Evolutionary conservation across 2,888 invertebrate species (phyloP), one percentile per base, ranked within the genome.

Genomic region (Caenorhabditis doughertyi): DNA sequence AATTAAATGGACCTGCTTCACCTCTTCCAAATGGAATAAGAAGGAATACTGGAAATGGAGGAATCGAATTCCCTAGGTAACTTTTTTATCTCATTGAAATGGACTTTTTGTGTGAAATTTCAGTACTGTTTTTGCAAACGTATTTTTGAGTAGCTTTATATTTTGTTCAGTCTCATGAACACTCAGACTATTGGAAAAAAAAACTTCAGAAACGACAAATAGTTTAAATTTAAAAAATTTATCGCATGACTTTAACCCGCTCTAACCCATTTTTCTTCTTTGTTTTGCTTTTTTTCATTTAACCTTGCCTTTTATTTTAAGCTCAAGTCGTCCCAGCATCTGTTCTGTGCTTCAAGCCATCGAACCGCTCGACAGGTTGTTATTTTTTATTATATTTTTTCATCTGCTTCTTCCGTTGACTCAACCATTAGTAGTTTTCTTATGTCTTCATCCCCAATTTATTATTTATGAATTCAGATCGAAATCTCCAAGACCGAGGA

Each of bases 401-500:
- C 56, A 35, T 65, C 51, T 64, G 39, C 35, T 42, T 11, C 44
- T 58, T 51, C 18, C 8, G 65, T 58, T 39, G 23, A 56, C 51
- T 60, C 49, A 53, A 47, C 56, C 67, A 56, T 5, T 76, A 42
- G 29, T n/a, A n/a, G n/a, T n/a, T n/a, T n/a, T n/a, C n/a, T n/a
- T n/a, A n/a, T n/a, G n/a, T n/a, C n/a, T n/a, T n/a, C n/a, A n/a
- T n/a, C n/a, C n/a, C n/a, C n/a, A n/a, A n/a, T n/a, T n/a, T n/a
- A n/a, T n/a, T n/a, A n/a, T 56, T 11, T 3, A 5, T 35, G 8
- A 9, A 35, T 89, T 65, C 72, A 90, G 89, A 49, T 83, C 89
- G 13, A 89, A 89, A 84, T 89, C 88, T 7, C 91, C 90, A 5
- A 85, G 91, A 51, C 90, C 91, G 5, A 74, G 89, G 49, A 91